Percentiles rank a stretch among this genome's conserved stretches.
Conservation (phyloP, 2,113 vertebrate genomes). For the Hucho hucho region DNA sequence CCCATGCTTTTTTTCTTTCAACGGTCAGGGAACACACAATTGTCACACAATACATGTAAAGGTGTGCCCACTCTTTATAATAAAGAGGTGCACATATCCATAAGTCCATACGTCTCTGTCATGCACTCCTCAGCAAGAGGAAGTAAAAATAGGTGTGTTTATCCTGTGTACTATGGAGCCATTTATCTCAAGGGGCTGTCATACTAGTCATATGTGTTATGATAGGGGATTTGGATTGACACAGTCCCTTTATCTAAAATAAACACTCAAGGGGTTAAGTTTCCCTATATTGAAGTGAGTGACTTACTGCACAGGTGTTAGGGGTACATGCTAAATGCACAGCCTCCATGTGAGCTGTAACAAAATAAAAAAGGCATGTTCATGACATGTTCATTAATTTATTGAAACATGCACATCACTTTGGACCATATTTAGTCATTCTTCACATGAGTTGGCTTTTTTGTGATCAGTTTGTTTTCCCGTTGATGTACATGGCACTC, state of each 20-base stretch:
- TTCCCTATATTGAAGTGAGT: background rate
- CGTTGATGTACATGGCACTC: constrained; percentile 33
- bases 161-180: background rate
- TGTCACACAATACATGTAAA: background rate
- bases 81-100: constrained; percentile 5
- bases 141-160: constrained; percentile 4
- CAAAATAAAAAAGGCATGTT: background rate
- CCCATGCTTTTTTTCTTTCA: background rate
- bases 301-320: background rate
- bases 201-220: background rate
- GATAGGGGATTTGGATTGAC: background rate
- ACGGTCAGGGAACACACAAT: background rate
- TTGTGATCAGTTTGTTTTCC: constrained; percentile 49
- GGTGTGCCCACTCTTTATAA: background rate
- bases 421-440: background rate
- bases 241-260: background rate
- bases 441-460: constrained; percentile 39
- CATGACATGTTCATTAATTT: background rate
- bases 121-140: background rate
- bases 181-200: constrained; percentile 21
- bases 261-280: background rate
- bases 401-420: background rate
- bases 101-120: background rate
- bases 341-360: background rate
- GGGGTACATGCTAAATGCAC: background rate